Evolutionary conservation across 2,113 vertebrate species (phyloP), one percentile per base, ranked within the genome.

Genomic region (Carassius auratus): DNA sequence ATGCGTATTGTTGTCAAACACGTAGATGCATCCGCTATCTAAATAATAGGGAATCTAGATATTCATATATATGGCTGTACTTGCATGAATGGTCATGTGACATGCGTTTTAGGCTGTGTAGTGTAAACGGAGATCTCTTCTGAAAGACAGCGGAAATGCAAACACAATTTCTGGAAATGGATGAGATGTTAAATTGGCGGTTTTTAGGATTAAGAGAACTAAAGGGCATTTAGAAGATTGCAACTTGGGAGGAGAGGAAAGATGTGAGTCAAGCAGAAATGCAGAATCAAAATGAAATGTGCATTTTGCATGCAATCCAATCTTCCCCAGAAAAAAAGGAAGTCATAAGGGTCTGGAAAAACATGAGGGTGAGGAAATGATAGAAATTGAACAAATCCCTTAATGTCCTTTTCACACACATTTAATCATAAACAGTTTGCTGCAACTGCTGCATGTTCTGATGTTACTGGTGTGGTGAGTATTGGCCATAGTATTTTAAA

Each of bases 141-240:
- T 30, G 30, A 30, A 30, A 30, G 1, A 2, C 30, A 30, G 30
- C 30, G 30, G 30, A 30, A 30, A 30, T 2, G 30, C 30, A n/a
- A n/a, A n/a, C 5, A 13, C 23, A 36, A 45, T 36, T 88, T 91
- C 88, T 86, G 92, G 81, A 85, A 88, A 88, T 85, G 85, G 87
- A 90, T 86, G 87, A 92, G 88, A 91, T 89, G 92, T 88, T 86
- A 90, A 93, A 84, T 84, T 89, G 88, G 85, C 90, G 61, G 76
- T 86, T 76, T 85, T 86, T 83, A 71, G 88, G 57, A 79, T 85
- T 90, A 66, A 84, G 64, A 88, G 62, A 48, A 88, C 89, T 87
- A 87, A 69, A 82, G 66, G 85, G 57, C 33, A 66, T 66, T 66
- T 66, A 48, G 19, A 55, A 8, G 26, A 68, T 23, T 78, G 71